Evolutionary conservation across 2,113 vertebrate species (phyloP), one percentile per base, ranked within the genome.

Genomic region (Tupaia tana): DNA sequence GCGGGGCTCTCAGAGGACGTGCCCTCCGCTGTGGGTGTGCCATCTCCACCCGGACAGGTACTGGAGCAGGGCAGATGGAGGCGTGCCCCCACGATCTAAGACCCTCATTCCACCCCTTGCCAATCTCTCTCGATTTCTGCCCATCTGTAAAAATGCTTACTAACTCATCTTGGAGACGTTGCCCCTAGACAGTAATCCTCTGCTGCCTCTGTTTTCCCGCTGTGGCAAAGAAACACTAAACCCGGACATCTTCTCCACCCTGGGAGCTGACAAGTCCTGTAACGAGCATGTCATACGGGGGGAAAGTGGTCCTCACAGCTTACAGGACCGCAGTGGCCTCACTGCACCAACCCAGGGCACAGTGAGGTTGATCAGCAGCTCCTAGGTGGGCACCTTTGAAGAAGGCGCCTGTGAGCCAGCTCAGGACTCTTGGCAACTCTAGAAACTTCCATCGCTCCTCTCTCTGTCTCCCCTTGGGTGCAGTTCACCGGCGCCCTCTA

Each of bases 401-500:
- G 96, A 97, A n/a, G 92, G 87, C 93, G 96, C 90, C 69, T 92
- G 58, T 69, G 88, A 96, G 81, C 56, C 90, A 94, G 75, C 75
- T 92, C 87, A 91, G 95, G 97, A 95, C 94, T 83, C 4, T 0
- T 80, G 95, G 93, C 34, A 64, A 96, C 83, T 94, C 96, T 69
- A 92, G 96, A 96, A 83, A 69, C 79, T 59, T 71, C 93, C 74
- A 94, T 54, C n/a, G 59, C 77, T 71, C 56, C 64, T 29, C 22
- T 58, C 11, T 13, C 16, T 1, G 2, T 6, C 77, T 14, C 31
- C 83, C 56, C 54, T 29, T 61, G 79, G 90, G 92, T 81, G 79
- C 56, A 71, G 66, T 93, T 96, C 88, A 52, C 52, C 3, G 43
- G 88, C 2, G 15, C n/a, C 77, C 75, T 92, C 86, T 95, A 96